Evolutionary conservation across 2,797 vertebrate species (phyloP).

Genomic region (Otolemur crassicaudatus): DNA sequence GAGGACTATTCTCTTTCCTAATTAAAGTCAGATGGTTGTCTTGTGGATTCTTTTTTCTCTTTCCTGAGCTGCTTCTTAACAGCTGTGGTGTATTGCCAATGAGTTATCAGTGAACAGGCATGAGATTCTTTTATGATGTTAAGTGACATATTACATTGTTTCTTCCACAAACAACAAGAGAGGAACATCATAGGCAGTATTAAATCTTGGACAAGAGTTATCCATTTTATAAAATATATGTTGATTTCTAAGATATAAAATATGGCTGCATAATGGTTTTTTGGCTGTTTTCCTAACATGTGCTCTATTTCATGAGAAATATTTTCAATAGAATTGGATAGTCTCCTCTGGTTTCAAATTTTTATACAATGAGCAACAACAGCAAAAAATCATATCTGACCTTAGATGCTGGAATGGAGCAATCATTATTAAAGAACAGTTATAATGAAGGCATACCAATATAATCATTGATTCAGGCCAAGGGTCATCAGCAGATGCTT

Average conservation of each 20-base stretch:
- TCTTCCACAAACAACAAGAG: slow-evolving; percentile 71
- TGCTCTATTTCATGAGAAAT: slow-evolving; percentile 74
- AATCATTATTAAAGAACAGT: slow-evolving; percentile 39
- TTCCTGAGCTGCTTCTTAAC: slow-evolving; percentile 66
- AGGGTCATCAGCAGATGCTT: slow-evolving; percentile 10
- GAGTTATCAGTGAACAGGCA: slow-evolving; percentile 73
- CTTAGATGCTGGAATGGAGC: slow-evolving; percentile 33
- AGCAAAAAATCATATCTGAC: slow-evolving; percentile 58
- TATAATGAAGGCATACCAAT: slow-evolving; percentile 35
- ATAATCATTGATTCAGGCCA: slow-evolving; percentile 41
- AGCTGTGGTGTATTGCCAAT: slow-evolving; percentile 76
- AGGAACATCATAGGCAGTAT: slow-evolving; percentile 49
- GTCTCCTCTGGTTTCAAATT: slow-evolving; percentile 64
- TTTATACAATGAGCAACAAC: slow-evolving; percentile 54
- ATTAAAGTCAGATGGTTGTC: slow-evolving; percentile 74
- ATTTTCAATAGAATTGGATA: slow-evolving; percentile 61
- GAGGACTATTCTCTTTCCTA: slow-evolving; percentile 64
- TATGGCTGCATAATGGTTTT: slow-evolving; percentile 45
- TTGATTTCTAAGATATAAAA: slow-evolving; percentile 71
- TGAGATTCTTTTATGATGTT: slow-evolving; percentile 66
- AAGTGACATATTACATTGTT: slow-evolving; percentile 74
- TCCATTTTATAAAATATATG: slow-evolving; percentile 59
- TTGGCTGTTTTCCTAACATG: slow-evolving; percentile 74
- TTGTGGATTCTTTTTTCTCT: neutral
- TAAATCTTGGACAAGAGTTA: slow-evolving; percentile 35